Evolutionary conservation across 2,797 vertebrate genomes (phyloP).

Genomic region (Acanthurus lineatus): DNA sequence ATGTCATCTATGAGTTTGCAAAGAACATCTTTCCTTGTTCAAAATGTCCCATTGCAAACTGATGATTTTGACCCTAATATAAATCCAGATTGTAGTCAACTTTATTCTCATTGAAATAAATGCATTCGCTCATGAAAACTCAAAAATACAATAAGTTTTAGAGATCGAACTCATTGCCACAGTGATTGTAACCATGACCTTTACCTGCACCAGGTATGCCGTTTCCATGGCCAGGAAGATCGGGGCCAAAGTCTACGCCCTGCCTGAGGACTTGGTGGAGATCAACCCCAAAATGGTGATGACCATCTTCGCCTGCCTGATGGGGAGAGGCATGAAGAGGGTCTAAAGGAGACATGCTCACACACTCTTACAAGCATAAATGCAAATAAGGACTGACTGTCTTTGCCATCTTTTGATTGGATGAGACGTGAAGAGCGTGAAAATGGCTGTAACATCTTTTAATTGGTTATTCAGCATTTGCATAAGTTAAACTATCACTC

Average conservation of each 20-base stretch:
- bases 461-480: not conserved
- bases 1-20: not conserved
- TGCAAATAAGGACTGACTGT: slow-evolving; percentile 62
- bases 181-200: slow-evolving; percentile 14
- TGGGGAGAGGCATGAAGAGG: slow-evolving; percentile 96
- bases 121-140: not conserved
- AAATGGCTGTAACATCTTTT: not conserved
- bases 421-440: slow-evolving; percentile 5
- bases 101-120: not conserved
- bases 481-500: slow-evolving; percentile 7
- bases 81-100: not conserved
- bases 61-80: not conserved
- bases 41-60: not conserved
- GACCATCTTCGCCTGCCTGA: slow-evolving; percentile 98
- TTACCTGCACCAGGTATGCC: slow-evolving; percentile 88
- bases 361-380: slow-evolving; percentile 20
- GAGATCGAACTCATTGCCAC: not conserved
- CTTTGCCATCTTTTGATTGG: slow-evolving; percentile 71
- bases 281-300: slow-evolving; percentile 98
- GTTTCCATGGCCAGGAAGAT: slow-evolving; percentile 98
- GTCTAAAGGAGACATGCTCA: slow-evolving; percentile 79
- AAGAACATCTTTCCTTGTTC: not conserved
- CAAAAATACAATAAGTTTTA: not conserved
- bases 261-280: slow-evolving; percentile 96
- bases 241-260: slow-evolving; percentile 94